A percentile compares a stretch with the other conserved stretches of the same genome.
Conservation (phyloP, 2,113 vertebrate genomes). For the Psettodes erumei region DNA sequence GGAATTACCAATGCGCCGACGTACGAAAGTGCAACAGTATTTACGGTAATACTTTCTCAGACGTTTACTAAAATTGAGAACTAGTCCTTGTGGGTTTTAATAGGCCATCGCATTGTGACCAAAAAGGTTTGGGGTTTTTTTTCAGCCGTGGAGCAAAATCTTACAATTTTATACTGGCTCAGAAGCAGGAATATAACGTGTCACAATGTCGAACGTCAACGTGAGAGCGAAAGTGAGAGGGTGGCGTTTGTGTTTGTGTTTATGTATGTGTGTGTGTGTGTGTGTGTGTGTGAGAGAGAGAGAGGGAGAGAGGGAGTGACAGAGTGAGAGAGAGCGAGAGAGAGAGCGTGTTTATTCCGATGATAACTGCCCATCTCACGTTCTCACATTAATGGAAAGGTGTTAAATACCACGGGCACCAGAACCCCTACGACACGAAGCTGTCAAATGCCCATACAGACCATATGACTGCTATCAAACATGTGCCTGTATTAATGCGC, state of each 20-base stretch:
- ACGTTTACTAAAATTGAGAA: not conserved
- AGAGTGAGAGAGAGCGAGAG: conserved; percentile 1
- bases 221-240: not conserved
- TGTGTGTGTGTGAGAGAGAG: not conserved
- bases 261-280: not conserved
- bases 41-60: not conserved
- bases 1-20: not conserved
- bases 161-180: conserved; percentile 13
- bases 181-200: not conserved
- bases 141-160: not conserved
- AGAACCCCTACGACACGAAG: conserved; percentile 42
- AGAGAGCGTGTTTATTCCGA: conserved; percentile 66
- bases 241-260: conserved; percentile 2
- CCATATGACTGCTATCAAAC: conserved; percentile 37
- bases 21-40: not conserved
- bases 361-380: conserved; percentile 72
- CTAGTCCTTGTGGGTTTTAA: not conserved
- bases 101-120: not conserved
- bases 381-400: conserved; percentile 74
- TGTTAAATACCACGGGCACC: conserved; percentile 71
- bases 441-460: conserved; percentile 48
- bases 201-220: conserved; percentile 26
- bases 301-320: not conserved
- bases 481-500: conserved; percentile 12
- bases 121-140: too few species aligned